These are phyloP conservation scores for Odontophorus gujanensis DNA, from an alignment of 2,113 vertebrate species.

Conservation along the genomic window DNA sequence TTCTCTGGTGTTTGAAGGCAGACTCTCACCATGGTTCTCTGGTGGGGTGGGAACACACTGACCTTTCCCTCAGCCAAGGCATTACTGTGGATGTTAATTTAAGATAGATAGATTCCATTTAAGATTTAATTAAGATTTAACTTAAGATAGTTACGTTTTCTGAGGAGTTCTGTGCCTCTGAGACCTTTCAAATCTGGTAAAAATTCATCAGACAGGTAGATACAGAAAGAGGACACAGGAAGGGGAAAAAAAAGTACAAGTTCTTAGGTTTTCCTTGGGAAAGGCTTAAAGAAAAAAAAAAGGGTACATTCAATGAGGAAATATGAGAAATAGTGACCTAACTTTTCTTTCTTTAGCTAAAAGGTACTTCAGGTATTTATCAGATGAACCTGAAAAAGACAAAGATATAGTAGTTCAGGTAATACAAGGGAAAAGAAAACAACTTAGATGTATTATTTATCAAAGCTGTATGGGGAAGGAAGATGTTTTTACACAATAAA, in stretches of 20 bases:
- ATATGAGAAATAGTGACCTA: neutral
- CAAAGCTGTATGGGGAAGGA: neutral
- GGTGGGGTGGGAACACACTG: neutral
- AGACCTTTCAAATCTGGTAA: neutral
- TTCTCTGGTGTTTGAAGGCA: neutral
- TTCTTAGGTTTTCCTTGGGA: constrained; percentile 4
- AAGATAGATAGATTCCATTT: neutral
- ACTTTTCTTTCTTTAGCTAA: neutral
- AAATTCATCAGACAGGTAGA: neutral
- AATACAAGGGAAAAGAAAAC: neutral
- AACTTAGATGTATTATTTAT: constrained; percentile 10
- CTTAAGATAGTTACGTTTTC: neutral
- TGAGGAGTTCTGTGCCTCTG: neutral
- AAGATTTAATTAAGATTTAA: too few species aligned
- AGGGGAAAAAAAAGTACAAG: neutral
- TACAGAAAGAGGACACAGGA: neutral
- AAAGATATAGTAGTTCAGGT: neutral
- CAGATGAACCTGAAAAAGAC: constrained; percentile 2
- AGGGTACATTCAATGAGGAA: neutral
- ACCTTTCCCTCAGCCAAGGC: neutral
- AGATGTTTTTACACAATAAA: neutral
- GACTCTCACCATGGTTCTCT: neutral
- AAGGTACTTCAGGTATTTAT: neutral
- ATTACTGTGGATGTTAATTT: neutral
- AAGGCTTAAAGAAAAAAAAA: neutral